phyloP scores from a whole-genome alignment of 2,113 vertebrate genomes.

The Melospiza georgiana region DNA sequence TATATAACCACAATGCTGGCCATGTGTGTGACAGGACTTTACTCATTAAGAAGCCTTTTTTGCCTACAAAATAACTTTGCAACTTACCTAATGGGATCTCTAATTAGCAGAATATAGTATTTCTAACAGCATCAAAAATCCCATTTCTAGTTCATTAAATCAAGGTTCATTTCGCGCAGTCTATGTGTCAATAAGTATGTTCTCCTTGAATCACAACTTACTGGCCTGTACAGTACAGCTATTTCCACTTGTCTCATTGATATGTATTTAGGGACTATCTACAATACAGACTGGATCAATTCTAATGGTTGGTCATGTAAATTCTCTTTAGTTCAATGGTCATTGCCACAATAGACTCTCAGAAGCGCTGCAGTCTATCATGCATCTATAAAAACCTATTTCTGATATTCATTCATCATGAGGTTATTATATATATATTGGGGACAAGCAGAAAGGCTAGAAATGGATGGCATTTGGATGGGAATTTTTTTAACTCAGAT shows the following conservation, averaged over 20 bases:
- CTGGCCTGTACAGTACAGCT: background rate
- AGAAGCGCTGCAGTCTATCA: slow-evolving; percentile 10
- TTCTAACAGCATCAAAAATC: background rate
- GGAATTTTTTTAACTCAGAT: background rate
- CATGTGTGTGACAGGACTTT: background rate
- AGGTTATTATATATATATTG: background rate
- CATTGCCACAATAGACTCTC: slow-evolving; percentile 13
- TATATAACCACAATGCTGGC: background rate
- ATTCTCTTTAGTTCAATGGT: slow-evolving; percentile 34
- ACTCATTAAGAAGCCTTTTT: background rate
- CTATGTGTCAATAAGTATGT: background rate
- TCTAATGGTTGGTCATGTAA: slow-evolving; percentile 33
- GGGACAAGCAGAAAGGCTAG: background rate
- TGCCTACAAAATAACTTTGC: background rate
- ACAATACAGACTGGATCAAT: slow-evolving; percentile 25
- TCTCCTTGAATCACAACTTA: slow-evolving; percentile 16
- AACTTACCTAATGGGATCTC: background rate
- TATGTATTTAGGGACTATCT: slow-evolving; percentile 28
- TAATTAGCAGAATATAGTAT: background rate
- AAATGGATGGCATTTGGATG: background rate
- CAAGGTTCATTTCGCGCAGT: background rate
- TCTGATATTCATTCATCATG: slow-evolving; percentile 4
- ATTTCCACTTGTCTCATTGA: slow-evolving; percentile 42
- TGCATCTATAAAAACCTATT: background rate
- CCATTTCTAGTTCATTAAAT: background rate